Evolutionary conservation across 2,888 invertebrate species (phyloP).

Genomic region (Oligia fasciuncula): DNA sequence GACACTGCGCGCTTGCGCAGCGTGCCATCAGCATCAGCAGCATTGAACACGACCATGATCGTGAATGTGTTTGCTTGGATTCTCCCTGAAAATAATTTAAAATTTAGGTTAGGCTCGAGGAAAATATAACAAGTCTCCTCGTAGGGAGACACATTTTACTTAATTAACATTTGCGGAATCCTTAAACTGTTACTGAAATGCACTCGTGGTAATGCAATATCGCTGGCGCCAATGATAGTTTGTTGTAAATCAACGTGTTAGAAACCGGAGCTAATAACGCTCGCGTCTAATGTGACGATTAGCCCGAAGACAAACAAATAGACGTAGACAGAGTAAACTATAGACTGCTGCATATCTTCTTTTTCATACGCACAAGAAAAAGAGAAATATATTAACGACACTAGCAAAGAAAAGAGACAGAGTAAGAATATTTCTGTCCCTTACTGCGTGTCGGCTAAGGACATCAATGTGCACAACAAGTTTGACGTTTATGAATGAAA

Average conservation of each 20-base stretch:
- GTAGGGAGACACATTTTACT: background rate
- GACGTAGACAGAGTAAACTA: background rate
- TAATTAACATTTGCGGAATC: background rate
- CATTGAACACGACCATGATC: conserved; percentile 72
- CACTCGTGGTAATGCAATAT: background rate
- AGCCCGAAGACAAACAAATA: conserved; percentile 13
- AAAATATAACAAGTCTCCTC: background rate
- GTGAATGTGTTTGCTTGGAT: conserved; percentile 60
- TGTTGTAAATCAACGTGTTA: background rate
- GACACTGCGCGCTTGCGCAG: conserved; percentile 92
- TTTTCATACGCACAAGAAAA: too few relatives aligned
- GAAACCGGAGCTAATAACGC: conserved; percentile 13
- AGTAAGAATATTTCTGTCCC: too few relatives aligned
- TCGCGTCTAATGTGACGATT: conserved; percentile 16
- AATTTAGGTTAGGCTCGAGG: background rate
- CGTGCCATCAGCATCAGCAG: conserved; percentile 70
- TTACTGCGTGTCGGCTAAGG: too few relatives aligned
- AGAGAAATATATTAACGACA: too few relatives aligned
- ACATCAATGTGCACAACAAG: too few relatives aligned
- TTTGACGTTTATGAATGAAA: too few relatives aligned
- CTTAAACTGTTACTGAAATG: background rate
- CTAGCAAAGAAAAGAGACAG: too few relatives aligned
- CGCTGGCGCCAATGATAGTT: background rate
- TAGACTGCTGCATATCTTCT: too few relatives aligned
- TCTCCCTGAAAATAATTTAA: conserved; percentile 73